A percentile compares a stretch with the other conserved stretches of the same genome.
Conservation (phyloP, 2,113 vertebrate genomes). For the Rhipidura dahli region DNA sequence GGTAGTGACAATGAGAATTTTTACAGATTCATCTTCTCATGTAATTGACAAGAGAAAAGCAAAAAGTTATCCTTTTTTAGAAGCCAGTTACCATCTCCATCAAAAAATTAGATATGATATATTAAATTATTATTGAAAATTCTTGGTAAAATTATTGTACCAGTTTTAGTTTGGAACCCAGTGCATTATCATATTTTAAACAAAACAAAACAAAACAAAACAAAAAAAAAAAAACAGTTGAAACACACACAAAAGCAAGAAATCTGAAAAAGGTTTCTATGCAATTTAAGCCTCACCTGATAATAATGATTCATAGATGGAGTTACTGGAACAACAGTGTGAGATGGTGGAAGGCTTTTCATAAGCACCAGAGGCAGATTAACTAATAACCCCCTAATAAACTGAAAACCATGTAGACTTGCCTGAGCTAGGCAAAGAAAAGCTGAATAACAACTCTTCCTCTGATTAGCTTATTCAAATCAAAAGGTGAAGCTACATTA, state of each 20-base stretch:
- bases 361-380: background rate
- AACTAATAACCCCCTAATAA: background rate
- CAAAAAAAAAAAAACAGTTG: background rate
- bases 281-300: background rate
- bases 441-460: background rate
- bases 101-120: background rate
- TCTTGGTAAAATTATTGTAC: background rate
- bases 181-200: background rate
- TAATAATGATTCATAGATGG: background rate
- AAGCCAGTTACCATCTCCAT: background rate
- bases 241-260: background rate
- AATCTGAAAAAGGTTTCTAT: background rate
- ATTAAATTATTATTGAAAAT: background rate
- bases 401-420: background rate
- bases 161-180: background rate
- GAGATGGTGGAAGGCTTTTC: background rate
- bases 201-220: background rate
- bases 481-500: background rate
- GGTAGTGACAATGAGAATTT: background rate
- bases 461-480: background rate
- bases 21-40: background rate
- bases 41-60: background rate
- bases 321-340: background rate
- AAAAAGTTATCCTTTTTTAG: background rate
- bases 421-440: background rate